These are phyloP conservation scores for Nycticorax nycticorax DNA, from an alignment of 2,113 vertebrate species.

Conservation along the genomic window DNA sequence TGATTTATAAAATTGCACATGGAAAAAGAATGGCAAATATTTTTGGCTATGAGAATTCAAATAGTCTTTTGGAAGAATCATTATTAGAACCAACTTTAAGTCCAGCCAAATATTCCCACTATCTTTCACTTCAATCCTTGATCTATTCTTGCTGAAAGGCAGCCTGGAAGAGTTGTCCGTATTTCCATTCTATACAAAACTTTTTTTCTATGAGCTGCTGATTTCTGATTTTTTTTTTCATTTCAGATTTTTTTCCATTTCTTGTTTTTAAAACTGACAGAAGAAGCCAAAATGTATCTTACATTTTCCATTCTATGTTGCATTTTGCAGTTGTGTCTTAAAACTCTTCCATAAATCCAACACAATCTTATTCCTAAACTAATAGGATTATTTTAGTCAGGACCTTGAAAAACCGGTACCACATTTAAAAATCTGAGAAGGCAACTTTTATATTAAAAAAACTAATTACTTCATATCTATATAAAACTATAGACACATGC, in stretches of 20 bases:
- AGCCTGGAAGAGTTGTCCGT: neutral
- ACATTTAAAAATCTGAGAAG: neutral
- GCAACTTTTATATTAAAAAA: neutral
- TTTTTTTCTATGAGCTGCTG: neutral
- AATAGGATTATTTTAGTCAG: neutral
- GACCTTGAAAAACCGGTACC: neutral
- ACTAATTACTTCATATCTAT: neutral
- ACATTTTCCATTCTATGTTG: neutral
- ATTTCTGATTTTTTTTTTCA: neutral
- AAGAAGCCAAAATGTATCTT: neutral
- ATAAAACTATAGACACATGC: neutral
- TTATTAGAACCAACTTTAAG: neutral
- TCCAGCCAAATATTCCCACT: neutral
- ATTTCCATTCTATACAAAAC: neutral
- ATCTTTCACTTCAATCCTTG: neutral
- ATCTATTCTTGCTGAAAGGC: neutral
- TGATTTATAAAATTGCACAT: neutral
- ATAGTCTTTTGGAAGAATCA: neutral
- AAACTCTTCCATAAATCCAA: neutral
- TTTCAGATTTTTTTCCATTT: neutral
- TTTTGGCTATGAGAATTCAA: neutral
- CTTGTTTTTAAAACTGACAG: neutral
- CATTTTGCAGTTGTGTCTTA: neutral
- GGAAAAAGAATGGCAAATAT: neutral
- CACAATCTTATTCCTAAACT: neutral